Evolutionary conservation across 1,140 invertebrate genomes (phyloP).

Genomic region (Diorhabda sublineata): DNA sequence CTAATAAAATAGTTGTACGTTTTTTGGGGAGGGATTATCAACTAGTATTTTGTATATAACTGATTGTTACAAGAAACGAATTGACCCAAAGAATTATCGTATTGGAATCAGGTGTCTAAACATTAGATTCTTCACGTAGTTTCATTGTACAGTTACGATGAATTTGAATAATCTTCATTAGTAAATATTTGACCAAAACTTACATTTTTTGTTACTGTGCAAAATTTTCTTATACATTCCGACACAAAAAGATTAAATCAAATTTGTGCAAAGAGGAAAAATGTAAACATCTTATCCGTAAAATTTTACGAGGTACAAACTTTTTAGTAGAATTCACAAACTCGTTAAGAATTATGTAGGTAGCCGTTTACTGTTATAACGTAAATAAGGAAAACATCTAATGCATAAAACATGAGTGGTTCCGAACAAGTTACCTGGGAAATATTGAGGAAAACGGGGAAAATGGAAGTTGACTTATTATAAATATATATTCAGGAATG

Average conservation of each 20-base stretch:
- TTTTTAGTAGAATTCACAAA: constrained; percentile 3
- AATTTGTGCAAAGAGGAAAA: neutral
- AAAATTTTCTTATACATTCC: neutral
- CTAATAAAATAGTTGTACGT: too few species aligned
- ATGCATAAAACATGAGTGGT: neutral
- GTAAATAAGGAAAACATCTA: constrained; percentile 2
- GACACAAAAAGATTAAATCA: neutral
- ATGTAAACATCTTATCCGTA: neutral
- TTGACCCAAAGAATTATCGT: too few species aligned
- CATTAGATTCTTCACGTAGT: too few species aligned
- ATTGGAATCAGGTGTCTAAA: too few species aligned
- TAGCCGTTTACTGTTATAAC: neutral
- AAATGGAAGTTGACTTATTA: neutral
- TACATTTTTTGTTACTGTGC: neutral
- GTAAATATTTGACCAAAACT: neutral
- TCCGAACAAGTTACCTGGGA: neutral
- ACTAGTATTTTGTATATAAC: too few species aligned
- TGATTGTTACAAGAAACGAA: too few species aligned
- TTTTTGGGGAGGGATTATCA: too few species aligned
- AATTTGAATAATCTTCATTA: neutral
- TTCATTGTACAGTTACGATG: too few species aligned
- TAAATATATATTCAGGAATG: neutral
- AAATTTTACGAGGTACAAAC: neutral
- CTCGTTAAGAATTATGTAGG: constrained; percentile 2
- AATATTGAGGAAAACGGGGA: neutral